These are phyloP conservation scores for Tinea pellionella DNA, from an alignment of 2,888 invertebrate species.

Conservation along the genomic window DNA sequence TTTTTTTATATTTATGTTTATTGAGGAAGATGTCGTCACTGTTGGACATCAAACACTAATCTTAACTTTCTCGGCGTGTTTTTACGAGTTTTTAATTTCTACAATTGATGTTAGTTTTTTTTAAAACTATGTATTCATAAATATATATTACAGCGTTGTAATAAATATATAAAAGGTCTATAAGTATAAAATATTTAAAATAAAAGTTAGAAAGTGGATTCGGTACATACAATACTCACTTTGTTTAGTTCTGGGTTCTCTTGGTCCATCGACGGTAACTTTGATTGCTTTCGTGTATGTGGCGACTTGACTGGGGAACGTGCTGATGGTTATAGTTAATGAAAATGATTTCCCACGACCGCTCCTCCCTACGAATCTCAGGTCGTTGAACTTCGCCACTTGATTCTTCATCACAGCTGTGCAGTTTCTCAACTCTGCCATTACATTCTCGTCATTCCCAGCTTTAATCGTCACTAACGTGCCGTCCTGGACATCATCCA, in stretches of 20 bases:
- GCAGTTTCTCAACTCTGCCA: conserved; percentile 93
- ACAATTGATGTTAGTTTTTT: not conserved
- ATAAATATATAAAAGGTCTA: not conserved
- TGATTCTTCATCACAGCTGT: conserved; percentile 97
- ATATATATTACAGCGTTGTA: not conserved
- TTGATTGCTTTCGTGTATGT: conserved; percentile 97
- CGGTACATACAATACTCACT: conserved; percentile 74
- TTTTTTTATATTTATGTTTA: not conserved
- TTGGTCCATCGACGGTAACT: conserved; percentile 98
- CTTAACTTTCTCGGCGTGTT: not conserved
- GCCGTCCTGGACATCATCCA: conserved; percentile 94
- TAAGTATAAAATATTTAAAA: no score
- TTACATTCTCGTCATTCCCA: conserved; percentile 98
- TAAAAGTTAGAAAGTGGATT: no score
- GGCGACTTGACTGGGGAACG: conserved; percentile 83
- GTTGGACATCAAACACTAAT: not conserved
- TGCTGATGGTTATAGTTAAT: conserved; percentile 91
- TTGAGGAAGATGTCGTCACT: not conserved
- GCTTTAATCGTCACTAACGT: conserved; percentile 94
- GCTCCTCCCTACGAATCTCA: conserved; percentile 96
- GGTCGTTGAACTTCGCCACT: conserved; percentile 98
- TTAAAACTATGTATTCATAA: not conserved
- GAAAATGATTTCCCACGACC: conserved; percentile 97
- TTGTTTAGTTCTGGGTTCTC: conserved; percentile 96
- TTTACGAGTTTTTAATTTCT: conserved; percentile 4